phyloP scores from a whole-genome alignment of 2,888 invertebrate genomes.

The Nemurella pictetii region DNA sequence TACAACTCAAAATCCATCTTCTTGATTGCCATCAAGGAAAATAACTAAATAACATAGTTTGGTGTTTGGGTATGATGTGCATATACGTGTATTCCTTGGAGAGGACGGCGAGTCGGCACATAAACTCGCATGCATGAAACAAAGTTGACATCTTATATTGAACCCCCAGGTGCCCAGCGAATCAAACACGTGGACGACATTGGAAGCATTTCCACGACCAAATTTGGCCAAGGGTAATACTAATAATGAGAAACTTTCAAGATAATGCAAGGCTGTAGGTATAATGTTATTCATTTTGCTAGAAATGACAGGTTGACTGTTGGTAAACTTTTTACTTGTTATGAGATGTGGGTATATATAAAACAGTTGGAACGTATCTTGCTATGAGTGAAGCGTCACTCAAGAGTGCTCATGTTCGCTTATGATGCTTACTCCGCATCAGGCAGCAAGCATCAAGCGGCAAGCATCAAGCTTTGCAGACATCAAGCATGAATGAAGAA shows the following conservation, averaged over 20 bases:
- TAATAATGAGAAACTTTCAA: background rate
- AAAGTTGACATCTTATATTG: slow-evolving; percentile 1
- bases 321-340: background rate
- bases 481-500: background rate
- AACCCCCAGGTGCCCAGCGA: background rate
- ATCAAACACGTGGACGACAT: background rate
- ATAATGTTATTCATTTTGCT: slow-evolving; percentile 11
- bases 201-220: background rate
- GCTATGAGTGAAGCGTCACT: background rate
- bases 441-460: background rate
- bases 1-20: background rate
- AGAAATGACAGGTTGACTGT: background rate
- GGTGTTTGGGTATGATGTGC: background rate
- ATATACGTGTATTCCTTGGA: background rate
- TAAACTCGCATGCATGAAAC: background rate
- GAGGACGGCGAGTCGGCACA: background rate
- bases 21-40: slow-evolving; percentile 15
- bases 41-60: slow-evolving; percentile 10
- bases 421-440: background rate
- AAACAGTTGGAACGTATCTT: background rate
- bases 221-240: background rate
- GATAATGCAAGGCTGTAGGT: slow-evolving; percentile 18
- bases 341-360: slow-evolving; percentile 10
- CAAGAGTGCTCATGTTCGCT: background rate
- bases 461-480: background rate